Base-by-base conservation (phyloP, 2,888 invertebrate genomes). In the Yponomeuta evonymella region DNA sequence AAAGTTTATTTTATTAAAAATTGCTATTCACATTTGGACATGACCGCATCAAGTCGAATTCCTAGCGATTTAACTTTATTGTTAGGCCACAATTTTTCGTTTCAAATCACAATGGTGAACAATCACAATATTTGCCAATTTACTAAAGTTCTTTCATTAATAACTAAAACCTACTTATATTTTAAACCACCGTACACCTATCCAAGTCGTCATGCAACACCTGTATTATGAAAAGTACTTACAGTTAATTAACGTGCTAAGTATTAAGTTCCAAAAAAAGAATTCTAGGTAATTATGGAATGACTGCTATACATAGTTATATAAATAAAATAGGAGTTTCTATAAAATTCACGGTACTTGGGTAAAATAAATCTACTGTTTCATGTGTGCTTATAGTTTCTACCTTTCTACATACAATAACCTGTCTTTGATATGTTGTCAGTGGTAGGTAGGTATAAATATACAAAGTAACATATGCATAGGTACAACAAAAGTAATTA, bases 1-100 rank as follows among this genome's bases (percentile, higher is more conserved):
- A 8, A 10, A 51, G 23, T 23, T 23, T 23, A 23, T 23, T 58
- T 58, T 43, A 43, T 58, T 58, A 58, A 15, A 15, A 58, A 58
- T n/a, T 48, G 23, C 48, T 23, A 36, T 23, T 48, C 69, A 69
- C 72, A 69, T 75, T 74, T 75, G 78, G 78, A 73, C 77, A 78
- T 79, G 80, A 84, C 81, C 81, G 79, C 80, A 83, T 75, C 64
- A 70, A 73, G 71, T 58, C 51, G 51, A 58, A 15, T 58, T 15
- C 51, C 51, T 58, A 58, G 51, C 72, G 71, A 67, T 67, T 43
- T 23, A 36, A 36, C n/a, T 48, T 78, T 76, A 74, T 73, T 80
- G 74, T 82, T 87, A 89, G 89, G 89, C 89, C 89, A 85, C 86
- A 81, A 81, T 82, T 58, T 58, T 84, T 86, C 83, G 80, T 81